Evolutionary conservation across 1,140 invertebrate species (phyloP).

Genomic region (Asbolus verrucosus): DNA sequence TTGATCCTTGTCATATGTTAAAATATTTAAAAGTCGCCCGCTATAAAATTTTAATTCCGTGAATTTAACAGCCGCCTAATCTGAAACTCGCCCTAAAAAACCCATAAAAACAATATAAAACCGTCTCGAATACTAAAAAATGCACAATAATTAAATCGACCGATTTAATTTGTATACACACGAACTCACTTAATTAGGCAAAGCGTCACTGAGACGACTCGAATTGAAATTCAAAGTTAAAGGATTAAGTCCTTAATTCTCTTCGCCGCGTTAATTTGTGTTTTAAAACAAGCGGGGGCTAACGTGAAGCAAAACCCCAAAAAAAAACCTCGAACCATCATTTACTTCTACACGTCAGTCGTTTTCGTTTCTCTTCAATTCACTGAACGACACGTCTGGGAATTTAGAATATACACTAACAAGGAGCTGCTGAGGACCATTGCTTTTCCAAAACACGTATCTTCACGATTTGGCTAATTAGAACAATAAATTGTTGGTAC

Average conservation of each 20-base stretch:
- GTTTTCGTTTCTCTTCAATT: conserved; percentile 12
- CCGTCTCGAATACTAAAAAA: conserved; percentile 7
- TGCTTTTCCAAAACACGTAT: conserved; percentile 66
- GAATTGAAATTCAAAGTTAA: conserved; percentile 42
- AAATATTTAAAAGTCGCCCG: background rate
- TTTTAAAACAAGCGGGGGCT: conserved; percentile 51
- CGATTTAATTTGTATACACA: conserved; percentile 57
- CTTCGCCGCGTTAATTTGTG: conserved; percentile 56
- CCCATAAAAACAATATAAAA: conserved; percentile 7
- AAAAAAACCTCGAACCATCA: too few relatives aligned
- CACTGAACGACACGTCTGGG: background rate
- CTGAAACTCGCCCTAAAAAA: conserved; percentile 30
- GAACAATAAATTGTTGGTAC: conserved; percentile 66
- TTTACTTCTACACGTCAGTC: too few relatives aligned
- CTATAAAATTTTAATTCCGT: conserved; percentile 7
- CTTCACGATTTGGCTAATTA: conserved; percentile 66
- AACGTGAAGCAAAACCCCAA: conserved; percentile 25
- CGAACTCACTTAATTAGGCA: conserved; percentile 55
- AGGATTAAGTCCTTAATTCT: conserved; percentile 58
- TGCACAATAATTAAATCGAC: conserved; percentile 1
- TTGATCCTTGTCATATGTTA: background rate
- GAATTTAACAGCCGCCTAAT: conserved; percentile 30
- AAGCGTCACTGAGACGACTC: conserved; percentile 13
- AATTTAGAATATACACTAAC: conserved; percentile 47
- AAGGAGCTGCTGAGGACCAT: conserved; percentile 57